These are phyloP conservation scores for Mesocricetus auratus DNA, from an alignment of 2,113 vertebrate genomes.

Conservation along the genomic window DNA sequence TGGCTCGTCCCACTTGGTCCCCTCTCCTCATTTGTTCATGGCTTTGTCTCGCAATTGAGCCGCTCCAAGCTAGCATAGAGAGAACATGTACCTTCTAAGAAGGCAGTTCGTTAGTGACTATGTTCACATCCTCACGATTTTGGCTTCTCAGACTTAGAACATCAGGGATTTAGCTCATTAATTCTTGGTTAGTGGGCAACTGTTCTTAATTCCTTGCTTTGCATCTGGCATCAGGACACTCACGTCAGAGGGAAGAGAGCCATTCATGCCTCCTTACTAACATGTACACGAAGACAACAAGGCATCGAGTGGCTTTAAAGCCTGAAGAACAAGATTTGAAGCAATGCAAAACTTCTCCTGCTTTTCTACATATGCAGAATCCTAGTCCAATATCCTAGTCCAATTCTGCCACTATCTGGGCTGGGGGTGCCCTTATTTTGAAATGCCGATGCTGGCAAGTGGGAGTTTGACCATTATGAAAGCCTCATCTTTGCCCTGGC, in stretches of 20 bases:
- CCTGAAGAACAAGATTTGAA: not conserved
- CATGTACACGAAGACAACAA: conserved; percentile 35
- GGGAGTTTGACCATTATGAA: conserved; percentile 71
- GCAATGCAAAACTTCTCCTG: not conserved
- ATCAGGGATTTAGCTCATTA: conserved; percentile 38
- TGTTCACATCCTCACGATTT: conserved; percentile 38
- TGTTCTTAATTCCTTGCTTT: conserved; percentile 19
- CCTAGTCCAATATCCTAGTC: too few species aligned
- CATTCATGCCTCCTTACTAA: conserved; percentile 8
- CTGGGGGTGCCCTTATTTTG: conserved; percentile 6
- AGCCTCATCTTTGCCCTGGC: conserved; percentile 63
- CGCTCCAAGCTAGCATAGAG: not conserved
- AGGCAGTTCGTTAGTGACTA: conserved; percentile 30
- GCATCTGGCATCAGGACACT: not conserved
- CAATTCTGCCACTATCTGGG: not conserved
- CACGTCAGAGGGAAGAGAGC: not conserved
- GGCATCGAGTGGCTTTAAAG: not conserved
- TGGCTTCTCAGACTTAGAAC: not conserved
- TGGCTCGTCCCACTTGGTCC: not conserved
- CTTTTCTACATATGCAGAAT: not conserved
- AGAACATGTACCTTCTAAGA: conserved; percentile 12
- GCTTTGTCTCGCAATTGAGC: not conserved
- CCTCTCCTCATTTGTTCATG: conserved; percentile 6
- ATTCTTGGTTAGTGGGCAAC: conserved; percentile 41
- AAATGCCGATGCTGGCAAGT: not conserved